Percentiles rank a stretch among this genome's conserved stretches.
These are phyloP conservation scores for Ciconia nigra DNA, from an alignment of 2,797 vertebrate species.

Conservation along the genomic window DNA sequence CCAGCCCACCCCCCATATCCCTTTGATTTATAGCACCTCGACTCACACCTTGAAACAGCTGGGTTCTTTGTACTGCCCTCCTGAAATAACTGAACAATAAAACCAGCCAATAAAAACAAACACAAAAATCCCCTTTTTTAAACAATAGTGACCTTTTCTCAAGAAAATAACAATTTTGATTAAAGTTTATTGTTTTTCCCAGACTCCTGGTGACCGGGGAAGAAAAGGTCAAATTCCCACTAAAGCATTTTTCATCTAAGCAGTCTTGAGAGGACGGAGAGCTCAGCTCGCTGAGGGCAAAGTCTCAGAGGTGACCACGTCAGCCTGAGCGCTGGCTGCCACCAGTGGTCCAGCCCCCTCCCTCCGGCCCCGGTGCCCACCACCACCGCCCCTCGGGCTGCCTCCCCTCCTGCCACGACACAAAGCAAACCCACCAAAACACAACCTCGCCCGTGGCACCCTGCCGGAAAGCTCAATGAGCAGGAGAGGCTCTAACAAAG, in stretches of 20 bases:
- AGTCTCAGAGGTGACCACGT: background rate
- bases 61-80: background rate
- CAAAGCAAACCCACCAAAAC: background rate
- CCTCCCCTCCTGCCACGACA: background rate
- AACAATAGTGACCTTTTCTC: constrained; percentile 18
- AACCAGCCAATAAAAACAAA: background rate
- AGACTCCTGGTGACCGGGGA: background rate
- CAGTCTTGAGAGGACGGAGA: background rate
- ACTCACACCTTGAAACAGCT: background rate
- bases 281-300: background rate
- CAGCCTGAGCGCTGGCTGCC: background rate
- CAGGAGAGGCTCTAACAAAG: background rate
- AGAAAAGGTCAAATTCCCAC: constrained; percentile 1
- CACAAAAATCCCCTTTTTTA: background rate
- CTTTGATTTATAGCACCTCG: background rate
- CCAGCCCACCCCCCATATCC: background rate
- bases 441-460: rapidly evolving
- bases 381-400: rapidly evolving
- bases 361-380: background rate
- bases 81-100: background rate
- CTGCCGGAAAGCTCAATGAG: background rate
- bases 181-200: constrained; percentile 2
- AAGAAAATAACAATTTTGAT: constrained; percentile 4
- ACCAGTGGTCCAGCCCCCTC: background rate
- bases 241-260: background rate